Evolutionary conservation across 2,797 vertebrate species (phyloP), one percentile per base, ranked within the genome.

Genomic region (Sebastiscus tertius): DNA sequence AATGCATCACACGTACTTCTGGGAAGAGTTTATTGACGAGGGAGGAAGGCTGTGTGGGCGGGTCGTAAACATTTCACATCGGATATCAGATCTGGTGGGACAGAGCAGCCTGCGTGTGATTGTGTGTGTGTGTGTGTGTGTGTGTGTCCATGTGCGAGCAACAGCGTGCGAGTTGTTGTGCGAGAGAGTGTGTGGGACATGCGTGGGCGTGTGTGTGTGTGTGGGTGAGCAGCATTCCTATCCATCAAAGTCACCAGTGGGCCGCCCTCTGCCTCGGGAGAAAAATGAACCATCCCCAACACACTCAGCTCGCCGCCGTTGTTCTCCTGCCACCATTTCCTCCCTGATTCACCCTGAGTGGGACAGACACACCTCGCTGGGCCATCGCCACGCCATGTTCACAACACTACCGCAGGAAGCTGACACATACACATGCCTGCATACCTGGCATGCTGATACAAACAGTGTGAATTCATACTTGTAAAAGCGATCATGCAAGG

Each of bases 201-300:
- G 88, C 91, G 93, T 91, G 87, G 79, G 90, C 73, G 86, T 88
- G 81, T 81, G 90, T 90, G 84, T 85, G 85, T 90, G 89, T 81
- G 95, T 92, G 94, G 89, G 92, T 93, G 93, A 94, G 80, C 92
- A 90, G 90, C 95, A 96, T 96, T 96, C 95, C 94, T 84, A 91
- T 94, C 91, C 88, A 93, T 93, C 94, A 93, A 94, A 94, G 94
- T 96, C 94, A 96, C 85, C 81, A 88, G 58, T 72, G 76, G 89
- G 90, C 85, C 92, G 89, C 85, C 90, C 91, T 94, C 85, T 83
- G 84, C 89, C 91, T 94, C 58, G 62, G 87, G 91, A 92, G 92
- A 87, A 92, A 92, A 85, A 94, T 91, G 87, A 93, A 92, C 88
- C 83, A 36, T 92, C 82, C 89, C 91, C 83, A 49, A 83, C 72